Conservation (phyloP, 2,113 vertebrate genomes). For the Colistium nudipinnis region DNA sequence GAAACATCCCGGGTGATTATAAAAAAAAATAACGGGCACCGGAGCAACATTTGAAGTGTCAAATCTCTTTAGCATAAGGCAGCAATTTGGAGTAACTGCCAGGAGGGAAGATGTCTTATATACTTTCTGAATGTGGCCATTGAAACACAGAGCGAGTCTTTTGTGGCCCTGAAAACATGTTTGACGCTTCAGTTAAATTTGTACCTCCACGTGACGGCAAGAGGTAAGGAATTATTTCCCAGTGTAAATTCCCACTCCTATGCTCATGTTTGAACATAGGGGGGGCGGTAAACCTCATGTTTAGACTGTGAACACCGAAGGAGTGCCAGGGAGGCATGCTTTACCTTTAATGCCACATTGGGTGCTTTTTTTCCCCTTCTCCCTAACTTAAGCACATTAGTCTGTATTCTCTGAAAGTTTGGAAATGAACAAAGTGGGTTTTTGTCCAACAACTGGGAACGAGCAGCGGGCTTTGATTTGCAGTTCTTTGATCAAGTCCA, state of each 20-base stretch:
- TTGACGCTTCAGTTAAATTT: background rate
- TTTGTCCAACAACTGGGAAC: constrained; percentile 14
- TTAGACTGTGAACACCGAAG: constrained; percentile 12
- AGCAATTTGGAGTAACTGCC: too few relatives aligned
- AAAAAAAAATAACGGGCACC: too few relatives aligned
- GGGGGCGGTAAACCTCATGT: constrained; percentile 41
- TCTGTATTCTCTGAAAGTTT: constrained; percentile 16
- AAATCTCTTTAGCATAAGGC: too few relatives aligned
- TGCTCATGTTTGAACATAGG: constrained; percentile 29
- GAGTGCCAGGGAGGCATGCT: background rate
- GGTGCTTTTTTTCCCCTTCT: constrained; percentile 6
- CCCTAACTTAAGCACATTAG: constrained; percentile 1
- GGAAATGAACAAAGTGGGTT: constrained; percentile 6
- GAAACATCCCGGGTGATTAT: background rate
- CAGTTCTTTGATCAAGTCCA: background rate
- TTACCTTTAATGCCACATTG: background rate
- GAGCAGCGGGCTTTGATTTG: background rate
- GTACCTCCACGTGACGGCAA: background rate
- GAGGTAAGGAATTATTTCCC: constrained; percentile 4
- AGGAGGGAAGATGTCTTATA: background rate
- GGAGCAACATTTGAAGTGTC: too few relatives aligned
- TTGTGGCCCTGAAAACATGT: background rate
- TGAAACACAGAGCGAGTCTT: background rate
- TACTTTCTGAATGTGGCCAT: background rate
- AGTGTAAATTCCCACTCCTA: background rate